A percentile compares a stretch with the other conserved stretches of the same genome.
Conservation (phyloP, 2,797 vertebrate species). For the Leucoraja ocellata region DNA sequence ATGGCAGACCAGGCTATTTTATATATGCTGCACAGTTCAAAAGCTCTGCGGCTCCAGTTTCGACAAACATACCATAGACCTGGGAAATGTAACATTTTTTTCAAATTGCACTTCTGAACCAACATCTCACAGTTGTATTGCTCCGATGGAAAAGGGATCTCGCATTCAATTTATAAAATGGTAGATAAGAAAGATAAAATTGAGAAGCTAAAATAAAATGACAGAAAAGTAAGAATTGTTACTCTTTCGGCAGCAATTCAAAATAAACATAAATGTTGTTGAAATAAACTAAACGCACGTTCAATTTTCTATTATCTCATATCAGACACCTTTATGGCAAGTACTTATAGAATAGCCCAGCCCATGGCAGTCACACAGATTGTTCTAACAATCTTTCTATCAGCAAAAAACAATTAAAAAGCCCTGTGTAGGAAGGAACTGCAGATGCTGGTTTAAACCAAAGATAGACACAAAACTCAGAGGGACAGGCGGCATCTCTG, state of each 20-base stretch:
- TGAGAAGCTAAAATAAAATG: background rate
- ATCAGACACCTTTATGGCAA: background rate
- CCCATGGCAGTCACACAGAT: background rate
- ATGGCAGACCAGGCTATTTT: slow-evolving; percentile 1
- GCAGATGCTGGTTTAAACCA: too few species aligned
- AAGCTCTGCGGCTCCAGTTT: background rate
- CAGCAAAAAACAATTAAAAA: background rate
- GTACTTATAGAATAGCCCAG: background rate
- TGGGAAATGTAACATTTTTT: background rate
- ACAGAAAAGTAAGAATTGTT: background rate
- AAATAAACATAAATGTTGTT: background rate
- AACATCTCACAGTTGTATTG: background rate
- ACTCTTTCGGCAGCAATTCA: background rate
- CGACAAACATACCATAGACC: background rate
- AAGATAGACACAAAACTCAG: too few species aligned
- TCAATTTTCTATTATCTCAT: background rate
- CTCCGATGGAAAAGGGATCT: background rate
- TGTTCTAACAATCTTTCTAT: background rate
- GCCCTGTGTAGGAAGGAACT: too few species aligned
- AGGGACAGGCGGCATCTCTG: too few species aligned
- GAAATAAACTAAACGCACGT: background rate
- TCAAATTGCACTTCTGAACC: background rate
- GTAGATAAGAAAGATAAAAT: background rate
- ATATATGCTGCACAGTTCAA: background rate
- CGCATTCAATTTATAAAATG: background rate